Conservation (phyloP, 1,140 invertebrate genomes). For the Lethrus apterus region DNA sequence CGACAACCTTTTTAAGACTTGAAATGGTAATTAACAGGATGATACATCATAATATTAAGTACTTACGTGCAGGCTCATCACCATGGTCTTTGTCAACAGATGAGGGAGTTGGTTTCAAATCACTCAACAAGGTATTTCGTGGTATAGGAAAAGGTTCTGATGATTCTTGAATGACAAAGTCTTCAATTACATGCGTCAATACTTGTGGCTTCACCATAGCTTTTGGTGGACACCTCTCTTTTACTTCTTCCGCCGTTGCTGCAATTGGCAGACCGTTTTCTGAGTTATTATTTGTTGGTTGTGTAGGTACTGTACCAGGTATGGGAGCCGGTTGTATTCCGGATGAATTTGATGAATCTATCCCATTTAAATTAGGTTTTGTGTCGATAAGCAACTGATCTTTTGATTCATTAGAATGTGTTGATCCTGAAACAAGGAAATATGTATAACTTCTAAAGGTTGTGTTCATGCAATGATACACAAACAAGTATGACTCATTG, state of each 20-base stretch:
- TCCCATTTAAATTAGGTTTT: slow-evolving; percentile 20
- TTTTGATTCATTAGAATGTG: too few species aligned
- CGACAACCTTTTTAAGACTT: not conserved
- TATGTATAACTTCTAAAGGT: not conserved
- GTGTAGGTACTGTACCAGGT: slow-evolving; percentile 33
- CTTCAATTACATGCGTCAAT: slow-evolving; percentile 93
- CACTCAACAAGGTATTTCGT: slow-evolving; percentile 47
- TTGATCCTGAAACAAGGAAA: too few species aligned
- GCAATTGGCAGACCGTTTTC: slow-evolving; percentile 37
- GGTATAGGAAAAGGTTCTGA: slow-evolving; percentile 84
- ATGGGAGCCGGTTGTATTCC: slow-evolving; percentile 32
- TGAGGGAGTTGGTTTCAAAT: slow-evolving; percentile 40
- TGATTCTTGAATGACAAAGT: slow-evolving; percentile 93
- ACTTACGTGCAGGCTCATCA: slow-evolving; percentile 69
- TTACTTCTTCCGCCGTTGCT: slow-evolving; percentile 51
- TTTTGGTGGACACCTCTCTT: slow-evolving; percentile 57
- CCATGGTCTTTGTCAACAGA: slow-evolving; percentile 43
- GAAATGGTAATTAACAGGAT: not conserved
- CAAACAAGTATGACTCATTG: too few species aligned
- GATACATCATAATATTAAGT: too few species aligned
- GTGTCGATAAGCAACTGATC: too few species aligned
- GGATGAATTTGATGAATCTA: slow-evolving; percentile 16
- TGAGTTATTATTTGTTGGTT: slow-evolving; percentile 32
- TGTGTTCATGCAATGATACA: too few species aligned
- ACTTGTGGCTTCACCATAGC: slow-evolving; percentile 95